These are phyloP conservation scores for Cryptus armator DNA, from an alignment of 2,888 invertebrate species.

Conservation along the genomic window DNA sequence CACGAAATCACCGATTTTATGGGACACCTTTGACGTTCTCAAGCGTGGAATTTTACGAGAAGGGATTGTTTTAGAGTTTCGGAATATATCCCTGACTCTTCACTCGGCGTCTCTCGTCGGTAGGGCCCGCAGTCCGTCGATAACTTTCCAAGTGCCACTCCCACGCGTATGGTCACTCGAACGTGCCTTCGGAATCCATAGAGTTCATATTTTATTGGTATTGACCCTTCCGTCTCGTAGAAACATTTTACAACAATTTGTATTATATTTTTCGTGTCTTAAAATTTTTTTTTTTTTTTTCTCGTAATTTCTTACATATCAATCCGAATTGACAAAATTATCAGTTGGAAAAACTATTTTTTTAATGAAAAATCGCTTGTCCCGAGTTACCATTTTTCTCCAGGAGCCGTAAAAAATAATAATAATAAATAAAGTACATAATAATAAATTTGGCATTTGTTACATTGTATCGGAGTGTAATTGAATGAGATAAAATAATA, in stretches of 20 bases:
- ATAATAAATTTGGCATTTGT: no score
- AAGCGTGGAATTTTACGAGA: conserved; percentile 84
- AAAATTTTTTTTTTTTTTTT: background rate
- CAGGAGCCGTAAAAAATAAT: no score
- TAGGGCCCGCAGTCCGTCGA: conserved; percentile 17
- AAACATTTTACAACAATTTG: background rate
- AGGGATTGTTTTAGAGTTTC: conserved; percentile 83
- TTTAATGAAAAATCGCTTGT: background rate
- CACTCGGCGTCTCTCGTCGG: conserved; percentile 23
- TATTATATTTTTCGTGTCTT: background rate
- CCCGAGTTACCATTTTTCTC: no score
- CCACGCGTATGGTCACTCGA: conserved; percentile 22
- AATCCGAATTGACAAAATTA: background rate
- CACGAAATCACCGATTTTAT: conserved; percentile 83
- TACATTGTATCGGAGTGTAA: no score
- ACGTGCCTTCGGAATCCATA: background rate
- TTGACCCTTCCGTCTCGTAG: background rate
- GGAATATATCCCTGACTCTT: conserved; percentile 37
- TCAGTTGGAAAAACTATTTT: background rate
- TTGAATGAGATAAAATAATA: no score
- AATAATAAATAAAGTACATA: no score
- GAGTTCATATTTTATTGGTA: conserved; percentile 3
- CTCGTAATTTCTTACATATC: background rate
- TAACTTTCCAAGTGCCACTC: conserved; percentile 41
- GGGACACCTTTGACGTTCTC: conserved; percentile 83